phyloP scores from a whole-genome alignment of 2,888 invertebrate species.

The Belgica antarctica region DNA sequence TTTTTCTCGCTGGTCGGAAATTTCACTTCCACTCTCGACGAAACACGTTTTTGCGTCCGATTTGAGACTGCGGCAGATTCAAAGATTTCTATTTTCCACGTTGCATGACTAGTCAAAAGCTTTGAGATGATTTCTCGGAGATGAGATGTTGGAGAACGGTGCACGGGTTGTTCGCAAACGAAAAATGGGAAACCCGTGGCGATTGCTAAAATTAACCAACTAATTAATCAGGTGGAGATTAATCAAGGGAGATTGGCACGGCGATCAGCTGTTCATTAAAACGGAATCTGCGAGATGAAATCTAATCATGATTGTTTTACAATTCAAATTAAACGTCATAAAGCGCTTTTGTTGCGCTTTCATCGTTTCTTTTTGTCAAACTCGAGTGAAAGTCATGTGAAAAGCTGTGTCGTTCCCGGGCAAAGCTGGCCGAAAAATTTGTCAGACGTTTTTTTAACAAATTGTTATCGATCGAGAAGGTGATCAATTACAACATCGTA shows the following conservation, averaged over 20 bases:
- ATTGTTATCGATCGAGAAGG: neutral
- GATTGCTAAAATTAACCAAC: neutral
- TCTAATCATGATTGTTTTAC: neutral
- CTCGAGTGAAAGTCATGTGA: neutral
- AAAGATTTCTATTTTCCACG: conserved; percentile 19
- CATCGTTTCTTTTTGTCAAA: neutral
- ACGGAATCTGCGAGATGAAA: neutral
- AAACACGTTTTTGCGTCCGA: neutral
- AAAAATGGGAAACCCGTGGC: neutral
- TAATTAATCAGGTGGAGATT: neutral
- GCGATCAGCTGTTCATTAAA: neutral
- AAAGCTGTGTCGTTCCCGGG: neutral
- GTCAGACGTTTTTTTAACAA: neutral
- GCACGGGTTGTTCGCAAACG: neutral
- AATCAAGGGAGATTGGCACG: neutral
- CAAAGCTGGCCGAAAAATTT: neutral
- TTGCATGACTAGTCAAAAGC: neutral
- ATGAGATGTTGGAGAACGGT: too few species aligned
- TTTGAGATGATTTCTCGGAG: neutral
- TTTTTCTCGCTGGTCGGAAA: neutral
- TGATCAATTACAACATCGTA: too few species aligned
- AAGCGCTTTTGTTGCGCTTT: conserved; percentile 3
- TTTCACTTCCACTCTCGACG: conserved; percentile 30
- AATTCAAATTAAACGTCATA: conserved; percentile 25
- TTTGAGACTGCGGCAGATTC: too few species aligned